Evolutionary conservation across 2,113 vertebrate genomes (phyloP).

Genomic region (Oceanites oceanicus): DNA sequence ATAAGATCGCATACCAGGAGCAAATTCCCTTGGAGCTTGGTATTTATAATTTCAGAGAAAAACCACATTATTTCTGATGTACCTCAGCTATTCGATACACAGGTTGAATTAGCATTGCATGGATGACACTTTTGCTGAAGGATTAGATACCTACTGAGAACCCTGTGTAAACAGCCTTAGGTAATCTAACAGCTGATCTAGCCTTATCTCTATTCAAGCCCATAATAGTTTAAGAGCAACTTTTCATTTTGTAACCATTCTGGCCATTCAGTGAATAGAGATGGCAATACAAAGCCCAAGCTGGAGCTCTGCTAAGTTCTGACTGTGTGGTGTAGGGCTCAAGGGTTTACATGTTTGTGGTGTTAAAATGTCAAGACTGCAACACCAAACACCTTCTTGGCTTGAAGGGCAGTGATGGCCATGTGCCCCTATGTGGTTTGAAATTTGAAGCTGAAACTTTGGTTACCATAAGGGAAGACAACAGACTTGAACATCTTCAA

Average conservation of each 20-base stretch:
- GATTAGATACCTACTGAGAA: constrained; percentile 2
- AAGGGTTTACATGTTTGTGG: background rate
- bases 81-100: background rate
- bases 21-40: background rate
- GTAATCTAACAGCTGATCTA: constrained; percentile 17
- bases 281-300: background rate
- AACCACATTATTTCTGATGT: background rate
- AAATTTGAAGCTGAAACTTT: background rate
- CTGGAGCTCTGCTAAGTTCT: background rate
- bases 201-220: background rate
- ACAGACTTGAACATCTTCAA: background rate
- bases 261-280: background rate
- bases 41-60: constrained; percentile 35
- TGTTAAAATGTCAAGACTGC: background rate
- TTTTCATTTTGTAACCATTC: background rate
- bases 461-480: background rate
- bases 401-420: background rate
- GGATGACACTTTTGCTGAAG: background rate
- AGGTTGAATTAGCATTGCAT: constrained; percentile 8
- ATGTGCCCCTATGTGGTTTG: background rate
- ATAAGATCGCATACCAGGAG: background rate
- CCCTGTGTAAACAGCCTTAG: background rate
- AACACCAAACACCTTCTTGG: background rate
- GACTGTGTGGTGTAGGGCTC: background rate
- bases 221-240: background rate